Base-by-base conservation (phyloP, 2,797 vertebrate species). In the Coreius guichenoti region DNA sequence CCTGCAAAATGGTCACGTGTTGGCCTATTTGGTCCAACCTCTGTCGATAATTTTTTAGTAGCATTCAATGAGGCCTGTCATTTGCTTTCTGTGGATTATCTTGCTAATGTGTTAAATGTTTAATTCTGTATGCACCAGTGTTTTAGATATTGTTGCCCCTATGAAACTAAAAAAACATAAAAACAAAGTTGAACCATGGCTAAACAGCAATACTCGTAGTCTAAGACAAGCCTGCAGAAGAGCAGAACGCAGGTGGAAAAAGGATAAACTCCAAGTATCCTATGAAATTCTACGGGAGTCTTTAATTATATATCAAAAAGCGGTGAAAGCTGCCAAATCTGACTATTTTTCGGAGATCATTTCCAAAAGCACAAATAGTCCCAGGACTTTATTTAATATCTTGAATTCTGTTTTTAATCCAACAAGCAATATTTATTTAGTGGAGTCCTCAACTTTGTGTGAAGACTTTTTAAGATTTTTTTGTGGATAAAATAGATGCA, bases 321-420 rank as follows among this genome's bases (percentile, higher is more conserved):
- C 65, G 3, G 31, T 68, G 16, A 68, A 68, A 36, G 65, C 1
- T 68, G 65, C 31, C 31, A 68, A 68, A 21, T 68, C 31, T 3
- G 17, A 3, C 31, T 36, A 21, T 8, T 19, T 68, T 36, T 33
- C 29, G 21, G 16, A 36, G 31, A 17, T 36, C 21, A 36, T 68
- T 68, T 68, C 29, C 6, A 21, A 68, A 68, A 68, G 17, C 31
- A 68, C 65, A 4, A 65, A 65, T 16, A 65, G 1, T 16, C 3
- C 63, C 4, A 65, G 63, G 63, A 65, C 63, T 65, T 2, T 65
- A 33, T 68, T 68, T 68, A 68, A 68, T 68, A 21, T 68, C 1
- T 36, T 68, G 14, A 36, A 68, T 68, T 68, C 16, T 68, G 61
- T 65, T 65, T 65, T 65, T 65, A 65, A 65, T 65, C 61, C 61